Evolutionary conservation across 1,140 invertebrate genomes (phyloP), one percentile per base, ranked within the genome.

Genomic region (Bombus polaris): DNA sequence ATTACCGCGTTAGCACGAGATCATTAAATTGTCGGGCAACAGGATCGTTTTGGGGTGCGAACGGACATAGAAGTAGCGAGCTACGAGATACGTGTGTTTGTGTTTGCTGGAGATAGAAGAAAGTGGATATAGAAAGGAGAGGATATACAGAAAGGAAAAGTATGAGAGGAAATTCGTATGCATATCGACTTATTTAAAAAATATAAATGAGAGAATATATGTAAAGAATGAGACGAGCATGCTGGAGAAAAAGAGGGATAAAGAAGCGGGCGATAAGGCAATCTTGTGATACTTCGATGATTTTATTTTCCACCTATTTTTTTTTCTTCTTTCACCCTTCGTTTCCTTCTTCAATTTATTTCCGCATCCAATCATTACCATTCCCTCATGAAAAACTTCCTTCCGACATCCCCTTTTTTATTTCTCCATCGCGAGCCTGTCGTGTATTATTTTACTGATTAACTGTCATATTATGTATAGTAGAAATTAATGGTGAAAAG

Each of bases 401-500:
- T 44, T 68, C 65, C 83, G 35, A 66, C 68, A 37, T 28, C 35
- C 62, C n/a, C 72, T 86, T 81, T 88, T 87, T 90, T 85, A 83
- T 86, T 86, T 90, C 85, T 80, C 83, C 88, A 91, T 92, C 91
- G 90, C 93, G 91, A 93, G 90, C 94, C 93, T 92, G 90, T 93
- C 92, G 88, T 95, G 94, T 94, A 94, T 94, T 94, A 94, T 93
- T 93, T 93, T 93, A 94, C 91, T 32, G 91, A 94, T 93, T 93
- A 93, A 92, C 90, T 92, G 90, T 94, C 92, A 92, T 94, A 89
- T 93, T 92, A 94, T 95, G 94, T 95, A 95, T 94, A 94, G 93
- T 94, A 94, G 93, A 94, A 93, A 90, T 94, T 94, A 94, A 91
- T 91, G 93, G 94, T 94, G 93, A 94, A 94, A 93, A 94, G 93